These are phyloP conservation scores for Octonoba sinensis DNA, from an alignment of 2,888 invertebrate species.

Conservation along the genomic window DNA sequence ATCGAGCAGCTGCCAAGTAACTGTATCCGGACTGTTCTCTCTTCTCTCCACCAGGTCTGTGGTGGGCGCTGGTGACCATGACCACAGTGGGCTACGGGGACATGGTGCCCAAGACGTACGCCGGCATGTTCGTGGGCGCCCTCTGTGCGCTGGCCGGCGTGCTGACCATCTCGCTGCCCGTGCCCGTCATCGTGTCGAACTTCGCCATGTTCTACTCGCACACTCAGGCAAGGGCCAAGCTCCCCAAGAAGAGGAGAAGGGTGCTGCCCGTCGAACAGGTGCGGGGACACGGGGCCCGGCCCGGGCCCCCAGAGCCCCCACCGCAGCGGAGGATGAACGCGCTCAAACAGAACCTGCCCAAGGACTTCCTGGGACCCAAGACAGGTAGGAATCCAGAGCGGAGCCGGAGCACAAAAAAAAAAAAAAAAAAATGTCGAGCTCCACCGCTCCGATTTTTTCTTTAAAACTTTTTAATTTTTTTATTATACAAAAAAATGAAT, in stretches of 20 bases:
- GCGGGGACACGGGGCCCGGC: slow-evolving; percentile 72
- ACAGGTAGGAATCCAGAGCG: slow-evolving; percentile 55
- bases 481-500: no score
- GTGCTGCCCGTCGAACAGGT: slow-evolving; percentile 91
- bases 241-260: slow-evolving; percentile 90
- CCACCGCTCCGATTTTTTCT: no score
- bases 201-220: slow-evolving; percentile 98
- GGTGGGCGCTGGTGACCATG: slow-evolving; percentile 98
- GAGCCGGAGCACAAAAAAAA: no score
- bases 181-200: slow-evolving; percentile 92
- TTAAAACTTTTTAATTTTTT: no score
- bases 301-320: slow-evolving; percentile 66
- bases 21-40: no score
- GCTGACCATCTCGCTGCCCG: slow-evolving; percentile 79
- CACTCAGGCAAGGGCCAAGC: slow-evolving; percentile 93
- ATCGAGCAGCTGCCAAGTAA: no score
- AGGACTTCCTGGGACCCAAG: slow-evolving; percentile 64
- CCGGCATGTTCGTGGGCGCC: slow-evolving; percentile 93
- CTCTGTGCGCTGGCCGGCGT: slow-evolving; percentile 93
- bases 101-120: slow-evolving; percentile 89
- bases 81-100: slow-evolving; percentile 91
- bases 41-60: slow-evolving; percentile 77
- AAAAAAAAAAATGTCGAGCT: no score
- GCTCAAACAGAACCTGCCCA: slow-evolving; percentile 80
- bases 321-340: slow-evolving; percentile 79